Conservation (phyloP, 2,797 vertebrate genomes). For the Pipistrellus kuhlii region DNA sequence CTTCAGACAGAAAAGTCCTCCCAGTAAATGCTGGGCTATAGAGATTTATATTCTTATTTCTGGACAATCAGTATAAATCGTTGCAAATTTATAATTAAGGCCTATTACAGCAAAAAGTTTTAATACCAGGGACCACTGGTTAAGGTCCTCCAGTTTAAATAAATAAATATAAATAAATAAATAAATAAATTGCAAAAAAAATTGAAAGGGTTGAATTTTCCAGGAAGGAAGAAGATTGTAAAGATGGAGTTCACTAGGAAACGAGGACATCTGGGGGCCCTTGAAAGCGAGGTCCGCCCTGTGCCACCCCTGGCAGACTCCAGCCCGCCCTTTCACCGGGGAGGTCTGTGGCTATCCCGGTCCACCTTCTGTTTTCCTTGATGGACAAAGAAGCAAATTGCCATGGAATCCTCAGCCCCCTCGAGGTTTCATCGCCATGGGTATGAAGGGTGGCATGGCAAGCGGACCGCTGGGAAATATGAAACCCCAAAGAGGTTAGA, state of each 20-base stretch:
- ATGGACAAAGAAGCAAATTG: not conserved
- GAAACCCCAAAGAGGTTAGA: not conserved
- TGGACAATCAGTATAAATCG: constrained; percentile 63
- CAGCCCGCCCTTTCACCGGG: not conserved
- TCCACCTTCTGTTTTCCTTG: not conserved
- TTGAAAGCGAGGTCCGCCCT: too few species aligned
- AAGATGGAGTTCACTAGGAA: not conserved
- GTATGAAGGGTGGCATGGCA: not conserved
- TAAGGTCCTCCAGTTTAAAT: not conserved
- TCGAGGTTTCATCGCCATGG: not conserved
- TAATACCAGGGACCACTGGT: constrained; percentile 32
- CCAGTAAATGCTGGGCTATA: constrained; percentile 55
- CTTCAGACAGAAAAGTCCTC: not conserved
- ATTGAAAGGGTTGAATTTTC: constrained; percentile 55
- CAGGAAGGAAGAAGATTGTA: not conserved
- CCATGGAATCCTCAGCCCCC: not conserved
- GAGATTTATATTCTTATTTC: constrained; percentile 61
- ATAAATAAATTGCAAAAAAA: not conserved
- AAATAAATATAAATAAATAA: not conserved
- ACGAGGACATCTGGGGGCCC: not conserved
- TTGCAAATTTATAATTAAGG: constrained; percentile 79
- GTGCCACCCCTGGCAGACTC: fast-evolving
- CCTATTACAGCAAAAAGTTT: constrained; percentile 58
- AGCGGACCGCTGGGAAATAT: not conserved
- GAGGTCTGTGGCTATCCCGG: not conserved